Conservation (phyloP, 2,113 vertebrate genomes). For the Fulmarus glacialis region DNA sequence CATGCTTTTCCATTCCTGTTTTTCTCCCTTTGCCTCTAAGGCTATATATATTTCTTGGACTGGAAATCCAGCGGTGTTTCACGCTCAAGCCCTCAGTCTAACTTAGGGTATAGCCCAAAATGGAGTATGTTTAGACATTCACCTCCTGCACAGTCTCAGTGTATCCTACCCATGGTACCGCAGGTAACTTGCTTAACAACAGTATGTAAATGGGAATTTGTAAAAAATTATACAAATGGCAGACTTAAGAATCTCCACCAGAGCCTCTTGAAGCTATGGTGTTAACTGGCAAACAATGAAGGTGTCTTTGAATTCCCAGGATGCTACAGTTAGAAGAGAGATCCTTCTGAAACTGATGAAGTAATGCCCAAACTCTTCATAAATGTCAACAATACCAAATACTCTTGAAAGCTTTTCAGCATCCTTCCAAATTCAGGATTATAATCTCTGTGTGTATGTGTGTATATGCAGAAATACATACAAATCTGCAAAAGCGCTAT, state of each 20-base stretch:
- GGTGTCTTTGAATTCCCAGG: not conserved
- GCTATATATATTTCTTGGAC: accelerated
- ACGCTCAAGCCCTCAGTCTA: not conserved
- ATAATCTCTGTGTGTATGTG: not conserved
- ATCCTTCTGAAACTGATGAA: not conserved
- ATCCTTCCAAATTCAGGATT: not conserved
- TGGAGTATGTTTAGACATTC: not conserved
- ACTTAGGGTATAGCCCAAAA: not conserved
- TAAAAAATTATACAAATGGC: not conserved
- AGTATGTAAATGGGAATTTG: not conserved
- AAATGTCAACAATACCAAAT: not conserved
- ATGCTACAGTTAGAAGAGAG: not conserved
- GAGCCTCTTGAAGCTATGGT: not conserved
- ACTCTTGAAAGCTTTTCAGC: not conserved
- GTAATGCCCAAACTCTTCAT: not conserved
- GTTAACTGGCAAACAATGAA: not conserved
- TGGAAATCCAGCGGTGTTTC: not conserved
- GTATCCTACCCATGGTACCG: no score
- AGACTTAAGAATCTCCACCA: not conserved
- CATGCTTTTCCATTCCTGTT: not conserved
- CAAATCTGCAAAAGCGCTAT: accelerated
- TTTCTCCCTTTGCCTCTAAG: not conserved
- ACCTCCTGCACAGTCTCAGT: not conserved
- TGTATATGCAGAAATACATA: not conserved
- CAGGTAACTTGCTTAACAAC: not conserved